A percentile compares a stretch with the other conserved stretches of the same genome.
phyloP scores from a whole-genome alignment of 2,113 vertebrate genomes.

The Mus spicilegus region DNA sequence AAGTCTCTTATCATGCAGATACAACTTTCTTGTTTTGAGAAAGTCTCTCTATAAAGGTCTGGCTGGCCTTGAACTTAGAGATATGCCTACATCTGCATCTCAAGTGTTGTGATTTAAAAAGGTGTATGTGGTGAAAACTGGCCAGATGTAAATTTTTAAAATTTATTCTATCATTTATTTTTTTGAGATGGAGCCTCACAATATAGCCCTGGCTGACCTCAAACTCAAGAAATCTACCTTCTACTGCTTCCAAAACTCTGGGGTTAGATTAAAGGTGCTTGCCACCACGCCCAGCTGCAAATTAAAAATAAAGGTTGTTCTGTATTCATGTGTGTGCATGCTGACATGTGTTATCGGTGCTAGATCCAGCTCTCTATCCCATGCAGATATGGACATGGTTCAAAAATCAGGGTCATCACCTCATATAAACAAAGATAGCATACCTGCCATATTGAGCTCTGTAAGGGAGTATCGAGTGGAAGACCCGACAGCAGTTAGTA shows the following conservation, averaged over 20 bases:
- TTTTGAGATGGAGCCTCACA: neutral
- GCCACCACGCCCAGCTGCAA: neutral
- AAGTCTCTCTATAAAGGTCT: neutral
- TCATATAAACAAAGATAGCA: neutral
- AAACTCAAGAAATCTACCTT: neutral
- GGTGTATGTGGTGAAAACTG: too few species aligned
- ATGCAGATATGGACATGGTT: neutral
- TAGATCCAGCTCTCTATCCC: neutral
- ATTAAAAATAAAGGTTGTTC: neutral
- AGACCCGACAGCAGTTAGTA: conserved; percentile 97
- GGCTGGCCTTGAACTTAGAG: neutral
- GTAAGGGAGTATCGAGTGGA: conserved; percentile 97
- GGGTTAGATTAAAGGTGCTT: neutral
- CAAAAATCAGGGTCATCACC: neutral
- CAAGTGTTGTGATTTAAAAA: neutral
- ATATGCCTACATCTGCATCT: neutral
- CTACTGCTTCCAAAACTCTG: neutral
- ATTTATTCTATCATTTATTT: neutral
- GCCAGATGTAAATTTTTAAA: neutral
- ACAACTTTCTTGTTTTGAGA: neutral
- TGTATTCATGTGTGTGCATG: too few species aligned
- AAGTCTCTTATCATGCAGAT: neutral
- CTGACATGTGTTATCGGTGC: too few species aligned
- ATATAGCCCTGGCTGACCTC: neutral
- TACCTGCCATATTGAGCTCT: conserved; percentile 97